Evolutionary conservation across 2,113 vertebrate species (phyloP), one percentile per base, ranked within the genome.

Genomic region (Lepidothrix coronata): DNA sequence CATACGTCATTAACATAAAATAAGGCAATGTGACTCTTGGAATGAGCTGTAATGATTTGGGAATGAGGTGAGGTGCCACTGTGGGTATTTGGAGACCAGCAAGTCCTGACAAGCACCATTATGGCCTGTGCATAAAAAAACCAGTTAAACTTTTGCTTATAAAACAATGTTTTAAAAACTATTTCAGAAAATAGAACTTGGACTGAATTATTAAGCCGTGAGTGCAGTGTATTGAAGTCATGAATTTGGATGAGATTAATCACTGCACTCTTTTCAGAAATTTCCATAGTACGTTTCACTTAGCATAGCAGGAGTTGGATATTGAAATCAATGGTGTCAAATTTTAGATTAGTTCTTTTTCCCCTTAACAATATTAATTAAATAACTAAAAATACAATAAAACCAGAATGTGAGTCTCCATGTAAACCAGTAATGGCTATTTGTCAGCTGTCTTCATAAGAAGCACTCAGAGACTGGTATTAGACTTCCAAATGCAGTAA

Each of bases 401-500:
- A 97, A 86, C 43, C 33, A 92, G 79, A 94, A 91, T 87, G 35
- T 67, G 96, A 89, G 63, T 87, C 75, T 91, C 21, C 21, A 88
- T 95, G 95, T 96, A 94, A 96, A 96, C 74, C 75, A 90, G 89
- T 90, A 91, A 95, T 43, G 77, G 81, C 70, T 85, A 67, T 71
- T 95, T 96, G 59, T 97, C 89, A 95, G 87, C 85, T 96, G 93
- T 89, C 88, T 96, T 85, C 4, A 28, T 87, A 81, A 94, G 65
- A 74, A 71, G 49, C 76, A 93, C 71, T 88, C 89, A 33, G 58
- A 75, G 77, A 93, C 63, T 88, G 51, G 66, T 73, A 89, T 95
- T 96, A 86, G 70, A 94, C 48, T 95, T 97, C 48, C 74, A 97
- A 98, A 96, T 89, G 67, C 44, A 85, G 43, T 59, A 78, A 84